Evolutionary conservation across 2,888 invertebrate genomes (phyloP), one percentile per base, ranked within the genome.

Genomic region (Doris montereyensis): DNA sequence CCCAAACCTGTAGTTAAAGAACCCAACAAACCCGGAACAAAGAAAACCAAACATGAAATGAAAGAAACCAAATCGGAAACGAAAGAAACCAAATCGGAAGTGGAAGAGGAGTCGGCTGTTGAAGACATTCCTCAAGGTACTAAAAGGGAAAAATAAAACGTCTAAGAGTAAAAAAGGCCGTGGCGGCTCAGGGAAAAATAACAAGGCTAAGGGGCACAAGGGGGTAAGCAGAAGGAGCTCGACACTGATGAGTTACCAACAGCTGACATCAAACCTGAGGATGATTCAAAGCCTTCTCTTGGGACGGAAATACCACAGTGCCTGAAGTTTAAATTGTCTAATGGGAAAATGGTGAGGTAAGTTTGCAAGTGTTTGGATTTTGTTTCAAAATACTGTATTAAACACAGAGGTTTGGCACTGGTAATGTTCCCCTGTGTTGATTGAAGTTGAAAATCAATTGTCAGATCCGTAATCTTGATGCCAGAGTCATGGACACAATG

Each of bases 331-430:
- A 89, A 89, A 79, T 86, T 89, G 32, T 88, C 89, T n/a, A 89
- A 88, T 83, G 89, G 89, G 3, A 89, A 88, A 84, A 88, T 89
- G 81, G 86, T 89, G 62, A 88, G 87, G 89, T 89, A 75, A 77
- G 77, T 24, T 32, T n/a, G n/a, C n/a, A n/a, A n/a, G n/a, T n/a
- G n/a, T n/a, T n/a, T n/a, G n/a, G n/a, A n/a, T n/a, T n/a, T n/a
- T n/a, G n/a, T n/a, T n/a, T n/a, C n/a, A n/a, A n/a, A n/a, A n/a
- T n/a, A n/a, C n/a, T n/a, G n/a, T n/a, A n/a, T n/a, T n/a, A n/a
- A n/a, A n/a, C n/a, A n/a, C n/a, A n/a, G n/a, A n/a, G n/a, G n/a
- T n/a, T n/a, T n/a, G n/a, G n/a, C n/a, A n/a, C n/a, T n/a, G 1
- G n/a, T 26, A 34, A 17, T 57, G 26, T 28, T 2, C n/a, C 2